A percentile compares a stretch with the other conserved stretches of the same genome.
phyloP scores from a whole-genome alignment of 2,113 vertebrate genomes.

The Xenopus laevis region DNA sequence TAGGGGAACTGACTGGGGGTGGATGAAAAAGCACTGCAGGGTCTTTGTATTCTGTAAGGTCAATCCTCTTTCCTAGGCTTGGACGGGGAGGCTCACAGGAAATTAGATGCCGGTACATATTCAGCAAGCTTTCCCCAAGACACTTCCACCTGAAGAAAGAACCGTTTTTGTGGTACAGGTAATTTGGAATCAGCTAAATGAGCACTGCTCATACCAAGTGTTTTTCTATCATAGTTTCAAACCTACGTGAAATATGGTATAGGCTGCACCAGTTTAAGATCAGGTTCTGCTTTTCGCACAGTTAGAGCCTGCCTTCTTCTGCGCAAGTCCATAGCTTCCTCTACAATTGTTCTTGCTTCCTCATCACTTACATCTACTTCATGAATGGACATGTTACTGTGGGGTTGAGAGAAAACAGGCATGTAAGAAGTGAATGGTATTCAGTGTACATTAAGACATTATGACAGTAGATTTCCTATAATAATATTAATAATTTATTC shows the following conservation, averaged over 20 bases:
- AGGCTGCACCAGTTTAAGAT: constrained; percentile 80
- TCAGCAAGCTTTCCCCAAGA: constrained; percentile 84
- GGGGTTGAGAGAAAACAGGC: background rate
- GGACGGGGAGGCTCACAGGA: constrained; percentile 83
- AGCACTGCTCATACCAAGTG: too few species aligned
- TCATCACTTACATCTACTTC: constrained; percentile 78
- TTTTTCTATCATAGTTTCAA: background rate
- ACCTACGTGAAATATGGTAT: constrained; percentile 83
- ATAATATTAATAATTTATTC: too few species aligned
- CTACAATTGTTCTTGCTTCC: constrained; percentile 74
- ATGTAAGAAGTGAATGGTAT: background rate
- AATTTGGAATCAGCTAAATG: too few species aligned
- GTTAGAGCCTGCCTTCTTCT: constrained; percentile 76
- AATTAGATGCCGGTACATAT: constrained; percentile 88
- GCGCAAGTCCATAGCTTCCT: constrained; percentile 84
- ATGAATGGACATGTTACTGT: constrained; percentile 85
- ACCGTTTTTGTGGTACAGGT: background rate
- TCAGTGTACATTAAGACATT: too few species aligned
- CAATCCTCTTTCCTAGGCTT: constrained; percentile 83
- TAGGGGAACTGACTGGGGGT: constrained; percentile 66
- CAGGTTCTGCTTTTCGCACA: constrained; percentile 70
- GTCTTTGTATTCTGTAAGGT: constrained; percentile 85
- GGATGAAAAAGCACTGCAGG: constrained; percentile 61
- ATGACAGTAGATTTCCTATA: too few species aligned
- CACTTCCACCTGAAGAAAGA: constrained; percentile 80